Evolutionary conservation across 2,888 invertebrate genomes (phyloP).

Genomic region (Eupithecia insigniata): DNA sequence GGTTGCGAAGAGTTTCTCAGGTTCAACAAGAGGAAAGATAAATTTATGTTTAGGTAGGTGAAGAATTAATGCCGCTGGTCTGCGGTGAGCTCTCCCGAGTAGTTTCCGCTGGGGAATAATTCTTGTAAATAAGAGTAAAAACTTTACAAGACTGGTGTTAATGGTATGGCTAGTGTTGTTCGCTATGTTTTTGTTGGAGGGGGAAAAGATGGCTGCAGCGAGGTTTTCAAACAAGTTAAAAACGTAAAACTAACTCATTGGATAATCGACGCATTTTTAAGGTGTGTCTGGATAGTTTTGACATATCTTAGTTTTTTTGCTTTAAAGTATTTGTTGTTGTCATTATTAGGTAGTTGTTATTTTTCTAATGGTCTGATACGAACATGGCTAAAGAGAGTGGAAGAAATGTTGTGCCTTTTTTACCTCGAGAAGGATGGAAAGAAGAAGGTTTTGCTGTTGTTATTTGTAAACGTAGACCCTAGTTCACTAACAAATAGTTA

Average conservation of each 20-base stretch:
- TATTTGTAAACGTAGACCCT: too few relatives aligned
- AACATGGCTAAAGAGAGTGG: neutral
- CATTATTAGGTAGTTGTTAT: neutral
- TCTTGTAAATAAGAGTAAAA: constrained; percentile 47
- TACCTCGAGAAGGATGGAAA: too few relatives aligned
- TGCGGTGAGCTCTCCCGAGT: constrained; percentile 33
- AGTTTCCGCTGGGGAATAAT: constrained; percentile 42
- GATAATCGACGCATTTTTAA: neutral
- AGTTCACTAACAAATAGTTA: too few relatives aligned
- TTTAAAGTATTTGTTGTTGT: neutral
- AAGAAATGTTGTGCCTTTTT: neutral
- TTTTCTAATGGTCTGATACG: neutral
- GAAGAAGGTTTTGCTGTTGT: too few relatives aligned
- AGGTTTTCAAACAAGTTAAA: too few relatives aligned
- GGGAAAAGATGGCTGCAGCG: constrained; percentile 12
- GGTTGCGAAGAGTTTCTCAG: constrained; percentile 23
- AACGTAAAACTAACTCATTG: neutral
- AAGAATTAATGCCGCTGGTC: constrained; percentile 42
- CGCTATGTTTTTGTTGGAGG: constrained; percentile 23
- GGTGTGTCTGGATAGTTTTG: neutral
- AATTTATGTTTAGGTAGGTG: constrained; percentile 45
- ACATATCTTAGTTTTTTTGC: neutral
- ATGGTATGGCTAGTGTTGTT: constrained; percentile 20
- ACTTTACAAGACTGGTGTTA: constrained; percentile 40
- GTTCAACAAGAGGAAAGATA: constrained; percentile 43